phyloP scores from a whole-genome alignment of 1,140 invertebrate species.

The Nautilus pompilius region DNA sequence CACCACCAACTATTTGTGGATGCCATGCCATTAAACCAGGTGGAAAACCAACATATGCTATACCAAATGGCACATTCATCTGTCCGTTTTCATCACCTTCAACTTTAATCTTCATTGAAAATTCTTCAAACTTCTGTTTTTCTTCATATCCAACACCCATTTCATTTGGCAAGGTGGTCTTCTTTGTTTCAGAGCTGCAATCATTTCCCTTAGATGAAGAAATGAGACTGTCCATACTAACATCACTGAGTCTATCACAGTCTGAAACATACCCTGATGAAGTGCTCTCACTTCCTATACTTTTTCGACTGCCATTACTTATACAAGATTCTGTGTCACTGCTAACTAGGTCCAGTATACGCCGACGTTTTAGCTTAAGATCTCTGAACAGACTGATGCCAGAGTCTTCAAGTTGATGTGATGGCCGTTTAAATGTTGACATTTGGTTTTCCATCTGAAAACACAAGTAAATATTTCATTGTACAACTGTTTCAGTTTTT shows the following conservation, averaged over 20 bases:
- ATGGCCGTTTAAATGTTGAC: conserved; percentile 1
- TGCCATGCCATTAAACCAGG: not conserved
- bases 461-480: no score
- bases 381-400: conserved; percentile 25
- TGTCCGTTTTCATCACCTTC: not conserved
- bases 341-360: conserved; percentile 17
- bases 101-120: conserved; percentile 1
- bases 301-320: not conserved
- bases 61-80: conserved; percentile 3
- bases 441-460: no score
- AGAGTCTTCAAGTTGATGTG: not conserved
- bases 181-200: conserved; percentile 1
- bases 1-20: not conserved
- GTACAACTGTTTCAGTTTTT: no score
- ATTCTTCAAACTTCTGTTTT: conserved; percentile 3
- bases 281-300: conserved; percentile 4
- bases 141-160: not conserved
- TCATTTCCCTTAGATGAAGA: conserved; percentile 19
- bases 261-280: conserved; percentile 8
- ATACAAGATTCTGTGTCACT: conserved; percentile 13
- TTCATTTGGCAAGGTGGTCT: not conserved
- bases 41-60: conserved; percentile 11
- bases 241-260: conserved; percentile 21
- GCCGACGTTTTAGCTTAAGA: conserved; percentile 30
- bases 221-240: conserved; percentile 12